Evolutionary conservation across 2,888 invertebrate species (phyloP).

Genomic region (Sussaba pulchella): DNA sequence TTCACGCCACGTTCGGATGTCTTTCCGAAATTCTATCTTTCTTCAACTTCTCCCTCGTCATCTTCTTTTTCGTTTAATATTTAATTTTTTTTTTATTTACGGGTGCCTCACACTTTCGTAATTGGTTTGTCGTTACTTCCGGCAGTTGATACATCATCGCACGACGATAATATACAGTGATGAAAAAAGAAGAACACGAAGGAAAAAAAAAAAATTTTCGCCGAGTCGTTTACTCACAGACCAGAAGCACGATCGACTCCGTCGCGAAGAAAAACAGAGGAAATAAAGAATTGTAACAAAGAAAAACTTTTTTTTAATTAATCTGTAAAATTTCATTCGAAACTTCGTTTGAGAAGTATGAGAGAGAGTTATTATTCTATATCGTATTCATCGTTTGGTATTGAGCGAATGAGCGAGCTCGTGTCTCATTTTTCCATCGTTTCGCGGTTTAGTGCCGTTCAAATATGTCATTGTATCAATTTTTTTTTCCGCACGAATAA

Average conservation of each 20-base stretch:
- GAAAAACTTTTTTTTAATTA: constrained; percentile 53
- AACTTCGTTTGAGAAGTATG: constrained; percentile 48
- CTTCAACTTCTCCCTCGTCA: background rate
- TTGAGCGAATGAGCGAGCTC: constrained; percentile 56
- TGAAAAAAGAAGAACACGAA: no score
- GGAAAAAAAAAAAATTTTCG: constrained; percentile 30
- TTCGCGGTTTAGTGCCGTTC: constrained; percentile 61
- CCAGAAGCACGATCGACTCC: constrained; percentile 46
- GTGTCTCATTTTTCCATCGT: constrained; percentile 16
- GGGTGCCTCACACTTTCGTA: constrained; percentile 52
- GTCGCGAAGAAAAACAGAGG: background rate
- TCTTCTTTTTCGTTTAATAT: background rate
- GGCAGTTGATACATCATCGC: constrained; percentile 42
- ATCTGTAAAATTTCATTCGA: constrained; percentile 55
- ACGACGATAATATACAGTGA: constrained; percentile 30
- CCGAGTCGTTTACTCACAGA: constrained; percentile 15
- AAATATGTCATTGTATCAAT: constrained; percentile 48
- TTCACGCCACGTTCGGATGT: constrained; percentile 46
- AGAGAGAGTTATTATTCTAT: constrained; percentile 59
- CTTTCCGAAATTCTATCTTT: constrained; percentile 32
- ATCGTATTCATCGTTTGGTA: constrained; percentile 63
- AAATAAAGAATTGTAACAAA: constrained; percentile 57
- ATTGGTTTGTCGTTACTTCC: constrained; percentile 49
- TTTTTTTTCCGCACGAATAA: constrained; percentile 13
- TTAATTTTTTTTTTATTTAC: constrained; percentile 4